A percentile compares a stretch with the other conserved stretches of the same genome.
Evolutionary conservation across 2,888 invertebrate genomes (phyloP).

Genomic region (Himalopsyche kuldschensis): DNA sequence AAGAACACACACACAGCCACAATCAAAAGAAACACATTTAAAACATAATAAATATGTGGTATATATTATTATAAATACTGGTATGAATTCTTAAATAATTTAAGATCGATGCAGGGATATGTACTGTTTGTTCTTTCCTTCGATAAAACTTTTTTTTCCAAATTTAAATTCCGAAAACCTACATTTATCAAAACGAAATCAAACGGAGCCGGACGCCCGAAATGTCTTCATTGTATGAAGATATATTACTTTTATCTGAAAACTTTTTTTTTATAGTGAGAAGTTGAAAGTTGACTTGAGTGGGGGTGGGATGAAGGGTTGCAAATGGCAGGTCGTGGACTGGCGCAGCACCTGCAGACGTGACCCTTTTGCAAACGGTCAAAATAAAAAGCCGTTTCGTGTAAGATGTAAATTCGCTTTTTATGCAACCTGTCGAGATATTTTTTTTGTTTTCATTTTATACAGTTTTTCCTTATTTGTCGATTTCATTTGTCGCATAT

Average conservation of each 20-base stretch:
- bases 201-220: neutral
- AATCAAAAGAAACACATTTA: no score
- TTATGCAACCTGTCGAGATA: neutral
- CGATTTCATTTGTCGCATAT: neutral
- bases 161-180: neutral
- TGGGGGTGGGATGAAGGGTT: neutral
- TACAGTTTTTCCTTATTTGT: neutral
- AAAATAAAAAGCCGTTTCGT: neutral
- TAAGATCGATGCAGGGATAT: no score
- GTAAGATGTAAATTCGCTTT: conserved; percentile 7
- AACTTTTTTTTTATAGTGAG: conserved; percentile 1
- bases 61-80: no score
- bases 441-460: neutral
- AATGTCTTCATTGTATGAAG: neutral
- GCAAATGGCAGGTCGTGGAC: conserved; percentile 2
- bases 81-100: no score
- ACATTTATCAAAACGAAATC: neutral
- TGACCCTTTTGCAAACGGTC: conserved; percentile 10
- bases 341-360: conserved; percentile 6
- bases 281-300: neutral
- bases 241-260: neutral
- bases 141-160: no score
- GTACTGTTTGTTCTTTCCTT: no score
- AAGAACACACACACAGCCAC: no score
- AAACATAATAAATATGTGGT: no score